Percentiles rank a stretch among this genome's conserved stretches.
Evolutionary conservation across 2,888 invertebrate genomes (phyloP).

Genomic region (Spisula solida): DNA sequence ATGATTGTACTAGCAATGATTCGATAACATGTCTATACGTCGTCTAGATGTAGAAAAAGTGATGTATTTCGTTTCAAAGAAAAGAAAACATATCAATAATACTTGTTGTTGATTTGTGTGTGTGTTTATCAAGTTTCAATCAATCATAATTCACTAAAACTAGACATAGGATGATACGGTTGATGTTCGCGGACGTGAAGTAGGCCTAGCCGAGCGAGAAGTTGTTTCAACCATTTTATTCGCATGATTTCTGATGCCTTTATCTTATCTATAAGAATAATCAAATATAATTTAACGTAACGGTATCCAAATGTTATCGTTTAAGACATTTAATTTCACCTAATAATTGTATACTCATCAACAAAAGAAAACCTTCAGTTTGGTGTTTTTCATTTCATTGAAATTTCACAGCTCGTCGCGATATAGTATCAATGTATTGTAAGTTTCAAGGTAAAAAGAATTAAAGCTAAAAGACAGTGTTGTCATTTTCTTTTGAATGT

Average conservation of each 20-base stretch:
- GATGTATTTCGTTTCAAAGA: not conserved
- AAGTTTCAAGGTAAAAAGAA: no score
- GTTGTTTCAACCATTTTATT: not conserved
- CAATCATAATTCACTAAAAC: conserved; percentile 9
- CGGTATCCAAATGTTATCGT: not conserved
- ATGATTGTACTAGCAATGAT: no score
- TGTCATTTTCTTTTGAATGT: no score
- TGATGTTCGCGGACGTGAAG: not conserved
- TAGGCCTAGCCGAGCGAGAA: not conserved
- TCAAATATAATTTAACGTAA: conserved; percentile 1
- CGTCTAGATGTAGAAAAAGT: not conserved
- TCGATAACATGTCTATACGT: not conserved
- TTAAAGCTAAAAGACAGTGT: no score
- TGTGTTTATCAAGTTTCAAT: not conserved
- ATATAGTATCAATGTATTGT: no score
- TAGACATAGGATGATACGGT: not conserved
- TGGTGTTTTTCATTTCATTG: no score
- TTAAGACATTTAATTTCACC: not conserved
- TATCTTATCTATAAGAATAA: not conserved
- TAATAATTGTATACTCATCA: no score
- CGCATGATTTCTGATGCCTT: not conserved
- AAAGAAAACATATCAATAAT: not conserved
- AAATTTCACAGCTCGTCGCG: no score
- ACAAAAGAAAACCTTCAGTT: no score
- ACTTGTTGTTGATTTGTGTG: not conserved